Evolutionary conservation across 2,797 vertebrate species (phyloP).

Genomic region (Hippocampus kuda): DNA sequence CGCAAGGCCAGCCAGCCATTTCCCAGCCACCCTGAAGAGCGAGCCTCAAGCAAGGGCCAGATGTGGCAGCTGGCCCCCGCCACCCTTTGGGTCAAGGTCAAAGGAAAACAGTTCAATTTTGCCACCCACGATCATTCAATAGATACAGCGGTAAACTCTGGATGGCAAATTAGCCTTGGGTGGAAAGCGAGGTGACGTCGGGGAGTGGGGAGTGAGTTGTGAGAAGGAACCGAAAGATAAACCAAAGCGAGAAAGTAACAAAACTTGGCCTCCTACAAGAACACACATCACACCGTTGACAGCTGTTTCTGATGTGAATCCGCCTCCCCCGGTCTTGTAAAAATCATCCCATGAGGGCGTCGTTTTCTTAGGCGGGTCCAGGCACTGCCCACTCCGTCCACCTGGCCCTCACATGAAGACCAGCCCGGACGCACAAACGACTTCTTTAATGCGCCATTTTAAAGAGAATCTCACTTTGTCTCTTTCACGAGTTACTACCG

Average conservation of each 20-base stretch:
- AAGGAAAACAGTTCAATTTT: constrained; percentile 66
- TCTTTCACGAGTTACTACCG: background rate
- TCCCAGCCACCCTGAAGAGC: constrained; percentile 58
- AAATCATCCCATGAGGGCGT: constrained; percentile 51
- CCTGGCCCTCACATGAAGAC: constrained; percentile 46
- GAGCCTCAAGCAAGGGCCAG: constrained; percentile 61
- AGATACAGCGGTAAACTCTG: constrained; percentile 47
- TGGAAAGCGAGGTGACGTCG: constrained; percentile 18
- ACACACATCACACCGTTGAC: constrained; percentile 47
- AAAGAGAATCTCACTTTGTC: constrained; percentile 31
- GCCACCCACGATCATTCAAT: constrained; percentile 64
- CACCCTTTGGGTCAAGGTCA: constrained; percentile 71
- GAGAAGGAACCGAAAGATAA: constrained; percentile 21
- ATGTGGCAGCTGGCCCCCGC: constrained; percentile 65
- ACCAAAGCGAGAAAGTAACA: constrained; percentile 9
- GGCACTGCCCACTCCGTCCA: constrained; percentile 46
- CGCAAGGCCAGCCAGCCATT: constrained; percentile 54
- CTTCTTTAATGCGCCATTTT: constrained; percentile 50
- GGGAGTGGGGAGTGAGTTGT: constrained; percentile 16
- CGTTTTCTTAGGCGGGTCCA: constrained; percentile 48
- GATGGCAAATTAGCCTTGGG: constrained; percentile 30
- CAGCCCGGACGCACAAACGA: constrained; percentile 41
- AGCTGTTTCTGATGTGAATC: constrained; percentile 62
- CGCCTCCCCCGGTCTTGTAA: constrained; percentile 56
- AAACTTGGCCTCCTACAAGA: constrained; percentile 39